Evolutionary conservation across 2,797 vertebrate species (phyloP), one percentile per base, ranked within the genome.

Genomic region (Propithecus deckenii): DNA sequence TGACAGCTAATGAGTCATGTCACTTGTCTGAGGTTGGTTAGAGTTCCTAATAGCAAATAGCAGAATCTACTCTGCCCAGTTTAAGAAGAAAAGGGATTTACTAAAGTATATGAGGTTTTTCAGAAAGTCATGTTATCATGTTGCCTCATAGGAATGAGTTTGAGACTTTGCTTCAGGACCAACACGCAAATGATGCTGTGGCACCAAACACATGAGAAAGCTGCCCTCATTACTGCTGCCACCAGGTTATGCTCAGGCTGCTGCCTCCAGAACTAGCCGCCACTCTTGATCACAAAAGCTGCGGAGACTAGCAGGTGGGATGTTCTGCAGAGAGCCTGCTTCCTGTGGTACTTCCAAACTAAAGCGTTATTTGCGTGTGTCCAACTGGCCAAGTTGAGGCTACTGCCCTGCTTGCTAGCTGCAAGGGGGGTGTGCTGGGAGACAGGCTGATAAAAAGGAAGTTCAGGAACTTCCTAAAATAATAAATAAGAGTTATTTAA

Each of bases 121-220:
- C 55, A 14, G 28, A 61, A 43, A 65, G 25, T 61, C 7, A 57
- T n/a, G 63, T n/a, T 65, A 32, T 4, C 55, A 4, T 57, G 22
- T 0, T 20, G 25, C 25, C 32, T 38, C 5, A 1, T 0, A 13
- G 57, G 25, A 67, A 6, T 5, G 2, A 10, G 9, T 15, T 22
- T 13, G 63, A 59, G 61, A 32, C 18, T 5, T 3, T 12, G 92
- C 20, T 32, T 38, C 4, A 17, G 67, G 35, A 63, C 43, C 86
- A 13, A 4, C 10, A 12, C 38, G 4, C 6, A 14, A 10, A 12
- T 6, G 0, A 0, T 41, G 67, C 30, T 55, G 61, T 15, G 59
- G 35, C 15, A 7, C 46, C 11, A 8, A 50, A 7, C 25, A n/a
- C 2, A 9, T 22, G 23, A 43, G 57, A 22, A 55, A 38, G 23